These are phyloP conservation scores for Ptychoptera contaminata DNA, from an alignment of 2,888 invertebrate species.

Conservation along the genomic window DNA sequence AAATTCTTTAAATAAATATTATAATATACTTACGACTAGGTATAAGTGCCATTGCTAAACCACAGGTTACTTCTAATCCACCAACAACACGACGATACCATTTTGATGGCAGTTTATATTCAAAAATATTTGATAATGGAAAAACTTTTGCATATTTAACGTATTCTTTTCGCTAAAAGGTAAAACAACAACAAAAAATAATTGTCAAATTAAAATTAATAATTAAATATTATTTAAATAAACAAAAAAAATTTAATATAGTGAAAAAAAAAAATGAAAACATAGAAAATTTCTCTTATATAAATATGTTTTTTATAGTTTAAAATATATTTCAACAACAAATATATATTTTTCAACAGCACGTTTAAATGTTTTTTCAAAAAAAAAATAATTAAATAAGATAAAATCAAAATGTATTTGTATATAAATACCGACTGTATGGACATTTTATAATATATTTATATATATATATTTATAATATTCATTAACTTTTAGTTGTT, in stretches of 20 bases:
- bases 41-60: constrained; percentile 63
- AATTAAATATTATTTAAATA: neutral
- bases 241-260: neutral
- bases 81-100: constrained; percentile 81
- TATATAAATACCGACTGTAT: too few species aligned
- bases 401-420: too few species aligned
- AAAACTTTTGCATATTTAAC: constrained; percentile 94
- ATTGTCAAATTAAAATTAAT: constrained; percentile 4
- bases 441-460: neutral
- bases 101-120: constrained; percentile 80
- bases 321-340: too few species aligned
- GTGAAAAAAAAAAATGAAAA: neutral
- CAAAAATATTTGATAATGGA: constrained; percentile 62
- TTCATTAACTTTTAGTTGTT: too few species aligned
- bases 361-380: too few species aligned
- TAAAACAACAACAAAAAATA: constrained; percentile 14
- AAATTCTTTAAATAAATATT: constrained; percentile 2
- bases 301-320: too few species aligned
- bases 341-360: too few species aligned
- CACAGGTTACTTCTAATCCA: constrained; percentile 68
- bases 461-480: neutral
- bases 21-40: constrained; percentile 57
- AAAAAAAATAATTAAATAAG: too few species aligned
- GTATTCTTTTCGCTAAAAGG: constrained; percentile 75
- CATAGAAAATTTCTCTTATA: too few species aligned